A percentile compares a stretch with the other conserved stretches of the same genome.
Evolutionary conservation across 2,797 vertebrate genomes (phyloP).

Genomic region (Chaenodraco wilsoni): DNA sequence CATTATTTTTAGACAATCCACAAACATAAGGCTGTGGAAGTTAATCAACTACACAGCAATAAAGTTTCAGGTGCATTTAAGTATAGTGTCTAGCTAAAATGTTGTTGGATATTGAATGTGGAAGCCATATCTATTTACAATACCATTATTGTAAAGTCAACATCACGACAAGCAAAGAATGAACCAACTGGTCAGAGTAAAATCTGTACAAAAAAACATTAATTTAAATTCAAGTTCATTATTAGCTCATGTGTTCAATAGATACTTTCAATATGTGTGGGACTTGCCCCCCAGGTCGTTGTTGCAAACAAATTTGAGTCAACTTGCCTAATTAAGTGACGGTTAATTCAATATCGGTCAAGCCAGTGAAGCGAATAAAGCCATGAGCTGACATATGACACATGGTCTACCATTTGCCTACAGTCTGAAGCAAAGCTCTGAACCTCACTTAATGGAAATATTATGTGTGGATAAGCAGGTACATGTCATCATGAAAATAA

Average conservation of each 20-base stretch:
- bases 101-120: too few relatives aligned
- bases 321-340: constrained; percentile 44
- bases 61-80: too few relatives aligned
- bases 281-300: neutral
- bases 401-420: constrained; percentile 65
- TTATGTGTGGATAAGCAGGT: constrained; percentile 64
- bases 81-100: too few relatives aligned
- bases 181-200: neutral
- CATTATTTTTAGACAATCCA: neutral
- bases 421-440: constrained; percentile 56
- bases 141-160: constrained; percentile 15
- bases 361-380: constrained; percentile 54
- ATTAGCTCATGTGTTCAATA: neutral
- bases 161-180: neutral
- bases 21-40: neutral
- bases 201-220: too few relatives aligned
- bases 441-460: constrained; percentile 66
- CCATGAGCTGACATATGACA: constrained; percentile 75
- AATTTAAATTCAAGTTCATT: too few relatives aligned
- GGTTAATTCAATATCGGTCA: constrained; percentile 52
- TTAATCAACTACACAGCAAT: too few relatives aligned
- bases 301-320: constrained; percentile 28
- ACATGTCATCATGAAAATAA: constrained; percentile 62
- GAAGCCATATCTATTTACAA: neutral
- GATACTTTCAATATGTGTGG: too few relatives aligned